These are phyloP conservation scores for Acipenser oxyrinchus DNA, from an alignment of 2,797 vertebrate species.

Conservation along the genomic window DNA sequence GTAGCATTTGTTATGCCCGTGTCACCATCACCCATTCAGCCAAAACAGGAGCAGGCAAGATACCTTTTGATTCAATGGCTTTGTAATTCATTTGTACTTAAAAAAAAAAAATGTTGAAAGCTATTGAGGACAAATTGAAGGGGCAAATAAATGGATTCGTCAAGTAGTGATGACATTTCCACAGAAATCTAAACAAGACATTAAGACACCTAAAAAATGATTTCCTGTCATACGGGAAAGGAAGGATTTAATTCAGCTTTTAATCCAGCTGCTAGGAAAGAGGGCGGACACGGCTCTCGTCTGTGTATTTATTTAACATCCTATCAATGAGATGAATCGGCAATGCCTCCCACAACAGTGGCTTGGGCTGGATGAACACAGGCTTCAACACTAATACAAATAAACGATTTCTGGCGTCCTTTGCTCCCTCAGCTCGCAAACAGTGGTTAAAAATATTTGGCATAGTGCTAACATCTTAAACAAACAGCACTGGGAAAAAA, in stretches of 20 bases:
- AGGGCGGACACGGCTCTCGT: conserved; percentile 26
- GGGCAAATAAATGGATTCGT: not conserved
- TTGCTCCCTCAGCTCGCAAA: conserved; percentile 22
- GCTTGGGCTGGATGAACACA: conserved; percentile 7
- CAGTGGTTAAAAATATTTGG: conserved; percentile 26
- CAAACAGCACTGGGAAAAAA: conserved; percentile 36
- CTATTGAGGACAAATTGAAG: not conserved
- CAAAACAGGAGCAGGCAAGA: no score
- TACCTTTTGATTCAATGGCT: no score
- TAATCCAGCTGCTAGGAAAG: conserved; percentile 18
- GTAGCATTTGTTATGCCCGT: no score
- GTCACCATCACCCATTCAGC: no score
- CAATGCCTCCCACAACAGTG: conserved; percentile 21
- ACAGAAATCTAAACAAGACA: conserved; percentile 24
- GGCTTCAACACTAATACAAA: conserved; percentile 18
- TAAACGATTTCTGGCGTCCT: conserved; percentile 21
- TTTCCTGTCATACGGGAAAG: conserved; percentile 38
- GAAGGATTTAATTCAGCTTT: conserved; percentile 21
- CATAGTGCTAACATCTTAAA: conserved; percentile 29
- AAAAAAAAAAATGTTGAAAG: not conserved
- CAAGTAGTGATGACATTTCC: conserved; percentile 5
- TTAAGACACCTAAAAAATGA: conserved; percentile 12
- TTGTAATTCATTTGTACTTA: not conserved
- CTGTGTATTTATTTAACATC: conserved; percentile 44
- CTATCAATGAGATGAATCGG: conserved; percentile 42